Conservation (phyloP, 2,797 vertebrate species). For the Urosaurus nigricauda region DNA sequence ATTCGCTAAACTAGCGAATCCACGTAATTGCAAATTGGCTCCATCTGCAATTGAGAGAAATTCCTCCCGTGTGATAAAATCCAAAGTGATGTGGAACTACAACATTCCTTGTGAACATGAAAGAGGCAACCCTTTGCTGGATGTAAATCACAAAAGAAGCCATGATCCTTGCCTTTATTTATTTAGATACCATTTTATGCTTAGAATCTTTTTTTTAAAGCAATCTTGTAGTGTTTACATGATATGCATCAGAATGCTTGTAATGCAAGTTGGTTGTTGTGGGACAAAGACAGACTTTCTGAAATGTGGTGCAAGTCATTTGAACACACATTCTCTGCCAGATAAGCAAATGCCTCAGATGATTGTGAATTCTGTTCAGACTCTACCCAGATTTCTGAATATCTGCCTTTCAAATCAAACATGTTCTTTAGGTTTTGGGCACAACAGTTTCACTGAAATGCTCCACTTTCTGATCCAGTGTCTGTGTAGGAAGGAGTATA, state of each 20-base stretch:
- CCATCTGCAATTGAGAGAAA: too few relatives aligned
- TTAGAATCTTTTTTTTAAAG: too few relatives aligned
- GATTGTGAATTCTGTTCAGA: not conserved
- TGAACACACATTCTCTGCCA: not conserved
- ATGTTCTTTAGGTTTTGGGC: not conserved
- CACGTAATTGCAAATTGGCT: too few relatives aligned
- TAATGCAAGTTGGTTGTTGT: conserved; percentile 2
- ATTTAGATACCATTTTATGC: too few relatives aligned
- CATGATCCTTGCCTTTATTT: not conserved
- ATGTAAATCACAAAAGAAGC: conserved; percentile 35
- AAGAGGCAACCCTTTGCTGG: not conserved
- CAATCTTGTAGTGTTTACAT: too few relatives aligned
- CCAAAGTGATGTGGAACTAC: not conserved
- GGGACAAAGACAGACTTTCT: not conserved
- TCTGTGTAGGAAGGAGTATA: conserved; percentile 20
- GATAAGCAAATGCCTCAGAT: not conserved
- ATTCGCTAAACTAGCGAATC: too few relatives aligned
- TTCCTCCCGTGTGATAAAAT: too few relatives aligned
- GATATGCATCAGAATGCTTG: conserved; percentile 1
- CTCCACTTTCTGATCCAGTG: conserved; percentile 18
- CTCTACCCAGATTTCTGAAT: not conserved
- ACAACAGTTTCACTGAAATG: not conserved
- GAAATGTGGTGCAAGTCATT: not conserved
- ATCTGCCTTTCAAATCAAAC: not conserved
- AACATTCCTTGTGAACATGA: not conserved